Evolutionary conservation across 2,797 vertebrate species (phyloP).

Genomic region (Decapterus maruadsi): DNA sequence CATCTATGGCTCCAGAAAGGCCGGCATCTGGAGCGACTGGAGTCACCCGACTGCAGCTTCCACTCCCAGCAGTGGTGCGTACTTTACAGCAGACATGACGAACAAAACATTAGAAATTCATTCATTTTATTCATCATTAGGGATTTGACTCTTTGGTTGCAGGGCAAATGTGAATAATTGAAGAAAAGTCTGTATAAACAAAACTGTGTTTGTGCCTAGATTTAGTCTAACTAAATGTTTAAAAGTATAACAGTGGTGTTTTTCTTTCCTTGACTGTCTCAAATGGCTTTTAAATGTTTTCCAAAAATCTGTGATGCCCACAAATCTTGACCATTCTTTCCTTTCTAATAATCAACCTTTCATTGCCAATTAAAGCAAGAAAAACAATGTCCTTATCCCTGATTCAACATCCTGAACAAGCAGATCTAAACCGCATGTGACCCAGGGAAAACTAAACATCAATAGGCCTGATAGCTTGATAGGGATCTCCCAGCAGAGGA

Average conservation of each 20-base stretch:
- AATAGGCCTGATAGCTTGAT: slow-evolving; percentile 74
- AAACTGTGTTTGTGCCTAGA: neutral
- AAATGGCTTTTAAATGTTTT: slow-evolving; percentile 50
- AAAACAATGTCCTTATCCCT: slow-evolving; percentile 65
- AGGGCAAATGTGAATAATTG: neutral
- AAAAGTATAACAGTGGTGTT: neutral
- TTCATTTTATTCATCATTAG: neutral
- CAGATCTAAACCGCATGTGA: slow-evolving; percentile 83
- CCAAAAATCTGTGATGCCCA: slow-evolving; percentile 45
- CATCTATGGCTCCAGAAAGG: slow-evolving; percentile 94
- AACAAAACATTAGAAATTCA: neutral
- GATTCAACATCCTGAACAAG: slow-evolving; percentile 71
- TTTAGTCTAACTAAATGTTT: slow-evolving; percentile 13
- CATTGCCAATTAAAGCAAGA: slow-evolving; percentile 67
- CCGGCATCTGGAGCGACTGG: slow-evolving; percentile 97
- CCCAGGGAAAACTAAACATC: slow-evolving; percentile 72
- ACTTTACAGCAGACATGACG: neutral
- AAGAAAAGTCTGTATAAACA: slow-evolving; percentile 2
- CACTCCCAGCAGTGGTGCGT: slow-evolving; percentile 91
- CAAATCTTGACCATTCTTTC: slow-evolving; percentile 54
- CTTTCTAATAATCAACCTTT: slow-evolving; percentile 71
- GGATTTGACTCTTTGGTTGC: neutral
- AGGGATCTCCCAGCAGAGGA: slow-evolving; percentile 80
- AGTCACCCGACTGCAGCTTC: slow-evolving; percentile 94
- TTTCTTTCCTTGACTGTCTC: slow-evolving; percentile 7